Base-by-base conservation (phyloP, 2,113 vertebrate species). In the Corythaeola cristata region DNA sequence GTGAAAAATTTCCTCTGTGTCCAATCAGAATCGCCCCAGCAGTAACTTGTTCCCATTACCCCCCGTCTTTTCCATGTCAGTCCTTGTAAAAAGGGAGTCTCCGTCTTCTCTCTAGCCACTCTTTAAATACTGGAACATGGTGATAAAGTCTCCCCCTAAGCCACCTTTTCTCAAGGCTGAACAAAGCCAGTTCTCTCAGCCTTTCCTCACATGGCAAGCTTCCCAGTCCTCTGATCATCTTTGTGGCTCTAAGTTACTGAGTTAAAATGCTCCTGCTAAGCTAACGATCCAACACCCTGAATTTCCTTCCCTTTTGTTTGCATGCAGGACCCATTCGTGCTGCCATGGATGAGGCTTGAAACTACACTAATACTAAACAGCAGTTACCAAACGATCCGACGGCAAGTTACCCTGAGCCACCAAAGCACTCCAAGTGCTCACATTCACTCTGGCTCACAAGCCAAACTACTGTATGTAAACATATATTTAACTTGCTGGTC, bases 261-360 rank as follows among this genome's bases (percentile, higher is more conserved):
- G 8, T 44, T 47, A 49, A 41, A 50, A 1, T n/a, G 9, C 8
- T 41, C 28, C 22, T 2, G 6, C 41, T 62, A 83, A 84, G 12
- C 11, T n/a, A 89, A 23, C 30, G 45, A 76, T 26, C 20, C 58
- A 77, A 56, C 19, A 77, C 50, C 28, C 44, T 35, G 12, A 44
- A 82, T 39, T 82, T 26, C n/a, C 16, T 47, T 62, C 33, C 16
- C 28, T 64, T 83, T 47, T 60, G 26, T 59, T 71, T 71, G 52
- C 39, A 30, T n/a, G 33, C 53, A 53, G 50, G 14, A 80, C 23
- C 22, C 33, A 69, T 3, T 7, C 0, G 0, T 14, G 16, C 23
- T 86, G 44, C 64, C 63, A 67, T 0, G 2, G 45, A 53, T 33
- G 47, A 86, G n/a, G 53, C 26, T 15, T 64, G 30, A 84, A 84